Base-by-base conservation (phyloP, 1,140 invertebrate genomes). In the Hydropsyche tenuis region DNA sequence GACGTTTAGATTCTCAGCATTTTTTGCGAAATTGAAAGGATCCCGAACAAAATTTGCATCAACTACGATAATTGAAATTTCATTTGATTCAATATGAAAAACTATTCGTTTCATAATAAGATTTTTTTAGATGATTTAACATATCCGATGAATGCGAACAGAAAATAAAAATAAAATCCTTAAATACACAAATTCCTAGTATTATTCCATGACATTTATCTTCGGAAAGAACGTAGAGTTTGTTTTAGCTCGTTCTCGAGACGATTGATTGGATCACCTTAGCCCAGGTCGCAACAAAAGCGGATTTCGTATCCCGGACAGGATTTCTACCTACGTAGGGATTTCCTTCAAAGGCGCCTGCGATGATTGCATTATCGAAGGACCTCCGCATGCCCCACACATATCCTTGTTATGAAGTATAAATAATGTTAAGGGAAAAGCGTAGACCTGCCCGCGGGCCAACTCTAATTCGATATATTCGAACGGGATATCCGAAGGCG, bases 291-390 rank as follows among this genome's bases (percentile, higher is more conserved):
- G 20, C 56, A 25, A 60, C 56, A 60, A 60, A 37, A 60, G 56
- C 56, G 56, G 22, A 60, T 37, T 37, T 60, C 56, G 16, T 53
- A 20, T 20, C 51, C 20, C 1, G n/a, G 4, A 51, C n/a, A 53
- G 16, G 22, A 60, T 20, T 60, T 20, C 56, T 60, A 18, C 22
- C 56, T 22, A 22, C 3, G 56, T 25, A 60, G 56, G 56, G 30
- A 60, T 60, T 60, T 60, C 22, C 56, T 12, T 22, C 56, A 60
- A 56, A 56, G 51, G 51, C 51, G 51, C 20, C 51, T 60, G 56
- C 22, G 56, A 60, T 60, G 56, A 60, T 60, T 60, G 56, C 56
- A 23, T 60, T 60, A 60, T 60, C 56, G 56, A 60, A 23, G 56
- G 56, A 20, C 30, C 30, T 37, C 30, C 30, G 23, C 23, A 23